Conservation (phyloP, 1,140 invertebrate genomes). For the Sminthurides bifidus region DNA sequence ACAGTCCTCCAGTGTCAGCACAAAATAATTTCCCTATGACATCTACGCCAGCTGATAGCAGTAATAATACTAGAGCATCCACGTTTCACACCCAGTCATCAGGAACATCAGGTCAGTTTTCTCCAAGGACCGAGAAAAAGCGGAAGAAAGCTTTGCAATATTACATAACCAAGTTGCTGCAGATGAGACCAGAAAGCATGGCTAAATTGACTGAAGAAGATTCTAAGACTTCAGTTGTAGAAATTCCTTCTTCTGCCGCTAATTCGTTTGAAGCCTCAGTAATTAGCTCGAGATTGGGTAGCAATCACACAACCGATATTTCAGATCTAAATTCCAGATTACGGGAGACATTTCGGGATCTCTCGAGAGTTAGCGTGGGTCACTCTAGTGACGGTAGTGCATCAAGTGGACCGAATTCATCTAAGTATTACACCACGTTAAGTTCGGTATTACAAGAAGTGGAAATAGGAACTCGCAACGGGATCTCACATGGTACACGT, state of each 20-base stretch:
- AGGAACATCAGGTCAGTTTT: not conserved
- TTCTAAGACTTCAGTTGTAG: not conserved
- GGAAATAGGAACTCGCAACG: not conserved
- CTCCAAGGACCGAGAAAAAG: not conserved
- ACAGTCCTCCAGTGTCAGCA: not conserved
- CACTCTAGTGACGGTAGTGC: no score
- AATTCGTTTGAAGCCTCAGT: not conserved
- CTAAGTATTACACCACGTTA: not conserved
- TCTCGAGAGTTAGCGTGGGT: no score
- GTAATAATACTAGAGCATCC: not conserved
- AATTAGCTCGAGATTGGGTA: no score
- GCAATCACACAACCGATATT: not conserved
- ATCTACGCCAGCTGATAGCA: not conserved
- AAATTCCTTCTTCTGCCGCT: slow-evolving; percentile 1
- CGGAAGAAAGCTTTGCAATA: not conserved
- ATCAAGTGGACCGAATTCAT: no score
- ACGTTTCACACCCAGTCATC: no score
- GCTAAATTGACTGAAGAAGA: not conserved
- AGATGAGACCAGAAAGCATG: slow-evolving; percentile 6
- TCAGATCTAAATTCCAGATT: not conserved
- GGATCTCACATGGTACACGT: not conserved
- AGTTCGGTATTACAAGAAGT: not conserved
- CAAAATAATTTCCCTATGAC: not conserved
- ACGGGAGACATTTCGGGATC: not conserved
- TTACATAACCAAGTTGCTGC: slow-evolving; percentile 1